Conservation (phyloP, 2,797 vertebrate species). For the Todus mexicanus region DNA sequence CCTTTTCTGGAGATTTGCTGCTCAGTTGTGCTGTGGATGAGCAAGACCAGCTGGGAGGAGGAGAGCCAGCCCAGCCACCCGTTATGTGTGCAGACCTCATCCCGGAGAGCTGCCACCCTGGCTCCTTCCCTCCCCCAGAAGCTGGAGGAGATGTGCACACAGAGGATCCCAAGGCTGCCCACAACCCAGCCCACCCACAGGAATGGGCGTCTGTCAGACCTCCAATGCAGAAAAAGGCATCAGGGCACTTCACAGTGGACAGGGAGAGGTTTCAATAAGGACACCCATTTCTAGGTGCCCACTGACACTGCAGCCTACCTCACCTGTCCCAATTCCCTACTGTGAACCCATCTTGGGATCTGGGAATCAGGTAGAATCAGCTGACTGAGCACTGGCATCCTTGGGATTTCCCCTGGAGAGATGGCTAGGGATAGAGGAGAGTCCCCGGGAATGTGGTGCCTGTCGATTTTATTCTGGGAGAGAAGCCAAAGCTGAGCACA, state of each 20-base stretch:
- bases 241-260: not conserved
- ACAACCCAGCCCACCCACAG: not conserved
- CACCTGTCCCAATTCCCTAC: not conserved
- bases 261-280: not conserved
- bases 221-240: not conserved
- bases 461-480: constrained; percentile 40
- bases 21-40: not conserved
- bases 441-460: constrained; percentile 28
- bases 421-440: not conserved
- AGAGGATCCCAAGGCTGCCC: not conserved
- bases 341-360: not conserved
- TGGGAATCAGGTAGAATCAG: not conserved
- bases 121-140: not conserved
- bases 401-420: not conserved
- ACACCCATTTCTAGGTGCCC: not conserved
- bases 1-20: not conserved
- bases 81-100: not conserved
- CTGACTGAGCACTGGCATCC: not conserved
- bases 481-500: constrained; percentile 44
- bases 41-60: not conserved
- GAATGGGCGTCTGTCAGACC: not conserved
- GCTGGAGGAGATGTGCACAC: fast-evolving
- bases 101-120: fast-evolving
- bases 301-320: not conserved
- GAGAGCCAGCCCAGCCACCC: not conserved